These are phyloP conservation scores for Odontophorus gujanensis DNA, from an alignment of 2,113 vertebrate species.

Conservation along the genomic window DNA sequence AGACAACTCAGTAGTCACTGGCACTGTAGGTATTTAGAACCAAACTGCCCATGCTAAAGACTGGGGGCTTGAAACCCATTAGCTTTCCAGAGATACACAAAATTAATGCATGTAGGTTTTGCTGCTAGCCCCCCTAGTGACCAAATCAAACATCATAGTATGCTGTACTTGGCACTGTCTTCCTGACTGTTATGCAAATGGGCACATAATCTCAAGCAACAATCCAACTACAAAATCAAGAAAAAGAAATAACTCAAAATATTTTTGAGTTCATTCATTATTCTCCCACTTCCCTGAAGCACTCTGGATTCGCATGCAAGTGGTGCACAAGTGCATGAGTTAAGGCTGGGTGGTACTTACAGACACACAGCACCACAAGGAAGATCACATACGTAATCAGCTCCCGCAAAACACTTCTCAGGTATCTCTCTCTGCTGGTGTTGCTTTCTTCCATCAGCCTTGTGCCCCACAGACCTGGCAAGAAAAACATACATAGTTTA, in stretches of 20 bases:
- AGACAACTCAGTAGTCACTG: not conserved
- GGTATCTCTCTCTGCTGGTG: conserved; percentile 90
- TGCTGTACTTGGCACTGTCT: not conserved
- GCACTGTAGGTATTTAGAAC: not conserved
- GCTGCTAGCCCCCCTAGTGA: not conserved
- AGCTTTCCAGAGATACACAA: not conserved
- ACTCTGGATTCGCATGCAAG: not conserved
- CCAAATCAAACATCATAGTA: not conserved
- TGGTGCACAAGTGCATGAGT: not conserved
- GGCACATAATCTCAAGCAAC: not conserved
- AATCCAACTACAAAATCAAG: fast-evolving
- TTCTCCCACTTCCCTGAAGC: not conserved
- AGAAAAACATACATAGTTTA: not conserved
- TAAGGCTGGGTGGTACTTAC: conserved; percentile 80
- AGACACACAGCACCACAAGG: conserved; percentile 88
- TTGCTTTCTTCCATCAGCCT: conserved; percentile 91
- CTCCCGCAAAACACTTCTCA: conserved; percentile 90
- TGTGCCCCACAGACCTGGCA: conserved; percentile 95
- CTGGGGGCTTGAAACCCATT: not conserved
- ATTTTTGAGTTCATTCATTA: not conserved
- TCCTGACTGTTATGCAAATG: not conserved
- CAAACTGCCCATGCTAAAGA: not conserved
- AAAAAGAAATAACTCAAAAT: not conserved
- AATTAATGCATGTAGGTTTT: not conserved
- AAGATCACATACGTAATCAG: conserved; percentile 90